Evolutionary conservation across 1,140 invertebrate genomes (phyloP).

Genomic region (Zaprionus inermis): DNA sequence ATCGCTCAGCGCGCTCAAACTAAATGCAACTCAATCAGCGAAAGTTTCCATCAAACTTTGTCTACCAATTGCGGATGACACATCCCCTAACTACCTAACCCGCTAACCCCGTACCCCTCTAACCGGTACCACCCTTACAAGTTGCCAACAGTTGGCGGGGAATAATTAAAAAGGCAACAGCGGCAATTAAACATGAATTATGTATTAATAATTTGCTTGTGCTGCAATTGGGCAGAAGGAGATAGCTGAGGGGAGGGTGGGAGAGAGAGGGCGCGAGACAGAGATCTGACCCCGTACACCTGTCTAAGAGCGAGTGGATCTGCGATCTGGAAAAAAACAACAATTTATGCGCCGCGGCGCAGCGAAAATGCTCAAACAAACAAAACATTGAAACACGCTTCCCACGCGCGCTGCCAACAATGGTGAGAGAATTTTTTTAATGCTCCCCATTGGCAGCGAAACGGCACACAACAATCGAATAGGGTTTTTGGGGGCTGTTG

Average conservation of each 20-base stretch:
- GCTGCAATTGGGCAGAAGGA: constrained; percentile 35
- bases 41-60: constrained; percentile 71
- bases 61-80: not conserved
- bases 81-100: too few relatives aligned
- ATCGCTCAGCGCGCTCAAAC: constrained; percentile 43
- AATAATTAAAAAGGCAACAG: constrained; percentile 43
- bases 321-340: constrained; percentile 3
- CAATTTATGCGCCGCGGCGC: constrained; percentile 37
- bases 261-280: not conserved
- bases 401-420: constrained; percentile 68
- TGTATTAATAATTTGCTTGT: constrained; percentile 74
- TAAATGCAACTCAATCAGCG: constrained; percentile 81
- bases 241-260: not conserved
- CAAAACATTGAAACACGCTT: constrained; percentile 76
- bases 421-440: constrained; percentile 76
- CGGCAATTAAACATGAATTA: constrained; percentile 80
- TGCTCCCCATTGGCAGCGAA: constrained; percentile 72
- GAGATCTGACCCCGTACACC: not conserved
- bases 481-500: constrained; percentile 40
- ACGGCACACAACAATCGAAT: constrained; percentile 47
- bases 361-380: constrained; percentile 64
- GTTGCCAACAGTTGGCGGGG: constrained; percentile 31
- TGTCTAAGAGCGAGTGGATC: not conserved
- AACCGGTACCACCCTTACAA: constrained; percentile 3
- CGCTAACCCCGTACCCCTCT: not conserved